phyloP scores from a whole-genome alignment of 2,888 invertebrate species.

The Catonia carolina region DNA sequence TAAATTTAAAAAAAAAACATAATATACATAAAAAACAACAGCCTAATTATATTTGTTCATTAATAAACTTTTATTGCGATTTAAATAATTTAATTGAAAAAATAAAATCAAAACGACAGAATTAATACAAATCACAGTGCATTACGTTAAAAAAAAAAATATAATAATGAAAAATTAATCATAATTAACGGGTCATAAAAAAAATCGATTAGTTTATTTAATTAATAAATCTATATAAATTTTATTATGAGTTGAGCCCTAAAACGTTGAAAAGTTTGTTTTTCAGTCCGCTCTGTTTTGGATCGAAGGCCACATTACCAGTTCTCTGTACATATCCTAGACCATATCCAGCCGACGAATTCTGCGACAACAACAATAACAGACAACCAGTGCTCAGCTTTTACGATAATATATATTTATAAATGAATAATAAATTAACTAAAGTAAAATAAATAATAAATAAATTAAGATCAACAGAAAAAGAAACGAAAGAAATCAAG shows the following conservation, averaged over 20 bases:
- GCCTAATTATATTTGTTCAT: too few relatives aligned
- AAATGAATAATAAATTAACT: too few relatives aligned
- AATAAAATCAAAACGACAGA: too few relatives aligned
- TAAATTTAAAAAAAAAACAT: too few relatives aligned
- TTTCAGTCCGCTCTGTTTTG: constrained; percentile 67
- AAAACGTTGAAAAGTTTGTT: constrained; percentile 80
- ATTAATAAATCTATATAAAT: constrained; percentile 9
- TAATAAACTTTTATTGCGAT: too few relatives aligned
- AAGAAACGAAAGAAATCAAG: constrained; percentile 6
- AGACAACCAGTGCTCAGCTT: constrained; percentile 6
- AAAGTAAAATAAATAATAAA: constrained; percentile 1
- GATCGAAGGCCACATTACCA: constrained; percentile 42
- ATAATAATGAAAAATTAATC: constrained; percentile 18
- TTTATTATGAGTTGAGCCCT: constrained; percentile 45
- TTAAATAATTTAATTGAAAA: too few relatives aligned
- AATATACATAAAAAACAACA: too few relatives aligned
- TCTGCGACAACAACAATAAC: constrained; percentile 34
- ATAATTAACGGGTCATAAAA: too few relatives aligned
- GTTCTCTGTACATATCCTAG: constrained; percentile 30
- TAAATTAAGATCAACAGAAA: not conserved
- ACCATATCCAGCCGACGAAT: constrained; percentile 31
- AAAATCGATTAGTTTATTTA: constrained; percentile 19
- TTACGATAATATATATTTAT: too few relatives aligned
- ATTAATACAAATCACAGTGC: too few relatives aligned
- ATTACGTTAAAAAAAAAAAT: constrained; percentile 2